Percentiles rank a stretch among this genome's conserved stretches.
Conservation (phyloP, 2,113 vertebrate genomes). For the Phalacrocorax carbo region DNA sequence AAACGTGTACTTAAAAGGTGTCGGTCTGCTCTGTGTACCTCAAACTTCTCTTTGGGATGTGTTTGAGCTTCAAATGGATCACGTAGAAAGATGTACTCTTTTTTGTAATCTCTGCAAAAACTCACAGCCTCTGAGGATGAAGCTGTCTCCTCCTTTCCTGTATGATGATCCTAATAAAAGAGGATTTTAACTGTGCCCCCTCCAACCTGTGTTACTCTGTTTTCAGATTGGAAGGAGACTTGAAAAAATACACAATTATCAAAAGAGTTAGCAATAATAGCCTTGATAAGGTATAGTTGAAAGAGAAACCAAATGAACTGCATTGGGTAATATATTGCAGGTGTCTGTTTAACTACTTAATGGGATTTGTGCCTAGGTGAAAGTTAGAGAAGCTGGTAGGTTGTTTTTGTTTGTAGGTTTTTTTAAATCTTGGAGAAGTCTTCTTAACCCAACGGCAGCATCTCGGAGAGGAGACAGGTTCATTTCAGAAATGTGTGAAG, state of each 20-base stretch:
- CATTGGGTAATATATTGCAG: background rate
- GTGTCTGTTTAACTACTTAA: background rate
- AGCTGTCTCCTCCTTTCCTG: background rate
- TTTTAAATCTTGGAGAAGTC: background rate
- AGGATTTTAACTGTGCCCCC: background rate
- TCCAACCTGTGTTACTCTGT: background rate
- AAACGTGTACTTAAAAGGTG: background rate
- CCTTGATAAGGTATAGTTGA: too few relatives aligned
- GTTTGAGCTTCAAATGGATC: background rate
- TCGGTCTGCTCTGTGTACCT: background rate
- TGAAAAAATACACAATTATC: too few relatives aligned
- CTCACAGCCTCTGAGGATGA: fast-evolving
- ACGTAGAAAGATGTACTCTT: too few relatives aligned
- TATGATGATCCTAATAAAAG: background rate
- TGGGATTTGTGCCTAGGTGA: background rate
- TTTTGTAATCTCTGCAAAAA: background rate
- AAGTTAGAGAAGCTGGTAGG: background rate
- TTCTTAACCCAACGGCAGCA: background rate
- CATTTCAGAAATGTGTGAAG: background rate
- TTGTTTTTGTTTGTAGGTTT: background rate
- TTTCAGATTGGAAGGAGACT: background rate
- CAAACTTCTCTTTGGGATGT: background rate
- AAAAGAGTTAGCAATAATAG: too few relatives aligned
- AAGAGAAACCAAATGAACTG: background rate
- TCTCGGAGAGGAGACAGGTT: background rate